phyloP scores from a whole-genome alignment of 2,113 vertebrate genomes.

The Lamprotornis superbus region DNA sequence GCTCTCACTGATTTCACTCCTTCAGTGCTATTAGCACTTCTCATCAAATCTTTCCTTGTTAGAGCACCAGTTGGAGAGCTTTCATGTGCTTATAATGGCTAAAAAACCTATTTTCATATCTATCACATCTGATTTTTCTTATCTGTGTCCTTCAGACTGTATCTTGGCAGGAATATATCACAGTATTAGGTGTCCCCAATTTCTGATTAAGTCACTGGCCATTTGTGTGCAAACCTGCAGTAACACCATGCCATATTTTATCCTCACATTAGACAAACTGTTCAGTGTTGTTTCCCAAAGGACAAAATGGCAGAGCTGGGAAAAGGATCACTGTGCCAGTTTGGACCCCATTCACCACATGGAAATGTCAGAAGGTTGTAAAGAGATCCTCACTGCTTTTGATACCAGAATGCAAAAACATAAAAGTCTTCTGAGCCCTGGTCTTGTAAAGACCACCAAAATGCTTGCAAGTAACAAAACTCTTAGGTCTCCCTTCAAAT shows the following conservation, averaged over 20 bases:
- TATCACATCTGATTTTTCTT: neutral
- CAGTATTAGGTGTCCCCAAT: neutral
- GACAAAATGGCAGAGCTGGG: neutral
- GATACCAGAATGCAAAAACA: neutral
- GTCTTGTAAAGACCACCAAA: neutral
- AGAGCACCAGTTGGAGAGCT: neutral
- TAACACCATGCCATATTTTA: neutral
- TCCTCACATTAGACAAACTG: neutral
- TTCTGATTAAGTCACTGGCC: neutral
- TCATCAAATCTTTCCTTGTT: neutral
- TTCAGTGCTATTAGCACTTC: neutral
- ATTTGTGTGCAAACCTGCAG: neutral
- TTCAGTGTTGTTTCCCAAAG: neutral
- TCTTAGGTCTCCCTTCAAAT: neutral
- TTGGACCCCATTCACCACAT: neutral
- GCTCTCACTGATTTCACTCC: neutral
- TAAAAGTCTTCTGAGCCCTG: neutral
- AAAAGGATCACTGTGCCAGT: neutral
- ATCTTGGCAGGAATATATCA: constrained; percentile 1
- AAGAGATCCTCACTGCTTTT: neutral
- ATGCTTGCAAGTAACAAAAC: neutral
- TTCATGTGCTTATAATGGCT: neutral
- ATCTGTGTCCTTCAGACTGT: constrained; percentile 23
- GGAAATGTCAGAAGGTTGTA: neutral
- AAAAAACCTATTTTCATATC: neutral